Evolutionary conservation across 2,113 vertebrate species (phyloP), one percentile per base, ranked within the genome.

Genomic region (Corythoichthys intestinalis): DNA sequence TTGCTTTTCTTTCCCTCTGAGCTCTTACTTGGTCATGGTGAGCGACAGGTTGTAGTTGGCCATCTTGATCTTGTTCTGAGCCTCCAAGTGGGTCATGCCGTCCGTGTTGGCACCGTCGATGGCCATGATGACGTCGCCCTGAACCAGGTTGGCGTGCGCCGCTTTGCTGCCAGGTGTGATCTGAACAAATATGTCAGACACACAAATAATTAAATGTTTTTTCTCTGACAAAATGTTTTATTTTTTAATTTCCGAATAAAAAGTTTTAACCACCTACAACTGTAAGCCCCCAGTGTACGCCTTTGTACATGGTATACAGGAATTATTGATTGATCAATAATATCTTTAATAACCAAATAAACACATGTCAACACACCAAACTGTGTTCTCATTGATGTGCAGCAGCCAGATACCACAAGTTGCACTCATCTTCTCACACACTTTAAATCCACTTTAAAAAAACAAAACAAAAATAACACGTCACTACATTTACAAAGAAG

Each of bases 51-150:
- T 96, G 91, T 94, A 96, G 87, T 80, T 93, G 66, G 96, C 95
- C 61, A 94, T 94, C 87, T 99, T 99, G 91, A 99, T 99, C 91
- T 96, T 96, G 90, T 98, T 99, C 92, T 99, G 97, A 60, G 97
- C 97, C 74, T 99, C 97, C 85, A 99, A 90, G 83, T 99, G 97
- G 56, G 97, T 99, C 97, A 98, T 98, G 63, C 95, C 95, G 2
- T 98, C 97, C 0, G 97, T 94, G 89, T 91, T 90, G 80, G 95
- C 92, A 38, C 97, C 97, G 1, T 98, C 97, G n/a, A 99, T 99
- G 78, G 96, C 96, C 28, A 98, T 90, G 5, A 99, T 97, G 46
- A 96, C 87, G 71, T 99, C 97, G 0, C 97, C 97, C 77, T 95
- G 97, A 69, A 89, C 92, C 89, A 99, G 93, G 89, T 94, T 96